Conservation (phyloP, 2,888 invertebrate species). For the Caenorhabditis doughertyi region DNA sequence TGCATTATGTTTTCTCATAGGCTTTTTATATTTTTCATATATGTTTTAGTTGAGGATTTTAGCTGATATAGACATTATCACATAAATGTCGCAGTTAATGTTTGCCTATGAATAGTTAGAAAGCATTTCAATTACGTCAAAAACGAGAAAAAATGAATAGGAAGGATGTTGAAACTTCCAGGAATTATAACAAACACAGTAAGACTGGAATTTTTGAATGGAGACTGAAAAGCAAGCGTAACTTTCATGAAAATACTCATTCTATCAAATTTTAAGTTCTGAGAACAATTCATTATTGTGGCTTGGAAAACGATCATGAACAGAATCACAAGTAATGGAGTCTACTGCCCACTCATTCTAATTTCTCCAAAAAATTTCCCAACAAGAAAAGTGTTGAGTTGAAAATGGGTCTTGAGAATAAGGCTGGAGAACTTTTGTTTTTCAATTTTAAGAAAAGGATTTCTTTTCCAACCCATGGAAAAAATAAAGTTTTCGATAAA, state of each 20-base stretch:
- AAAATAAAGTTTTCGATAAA: neutral
- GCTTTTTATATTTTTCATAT: neutral
- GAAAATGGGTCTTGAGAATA: neutral
- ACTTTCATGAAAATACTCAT: too few relatives aligned
- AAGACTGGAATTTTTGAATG: too few relatives aligned
- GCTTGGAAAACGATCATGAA: too few relatives aligned
- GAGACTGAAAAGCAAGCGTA: too few relatives aligned
- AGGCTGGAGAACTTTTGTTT: constrained; percentile 3
- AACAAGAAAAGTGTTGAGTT: neutral
- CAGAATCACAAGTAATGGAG: too few relatives aligned
- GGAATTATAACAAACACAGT: too few relatives aligned
- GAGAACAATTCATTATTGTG: too few relatives aligned
- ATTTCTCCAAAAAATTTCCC: neutral
- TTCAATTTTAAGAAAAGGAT: neutral
- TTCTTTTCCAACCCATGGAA: neutral
- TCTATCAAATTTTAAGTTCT: too few relatives aligned
- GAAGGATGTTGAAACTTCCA: too few relatives aligned
- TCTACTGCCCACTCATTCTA: too few relatives aligned
- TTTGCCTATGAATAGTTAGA: neutral
- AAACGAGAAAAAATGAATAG: neutral
- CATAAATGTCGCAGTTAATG: neutral
- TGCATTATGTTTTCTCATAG: neutral
- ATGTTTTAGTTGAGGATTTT: neutral
- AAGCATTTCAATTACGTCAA: neutral
- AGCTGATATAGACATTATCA: constrained; percentile 1